Evolutionary conservation across 2,113 vertebrate species (phyloP).

Genomic region (Fulmarus glacialis): DNA sequence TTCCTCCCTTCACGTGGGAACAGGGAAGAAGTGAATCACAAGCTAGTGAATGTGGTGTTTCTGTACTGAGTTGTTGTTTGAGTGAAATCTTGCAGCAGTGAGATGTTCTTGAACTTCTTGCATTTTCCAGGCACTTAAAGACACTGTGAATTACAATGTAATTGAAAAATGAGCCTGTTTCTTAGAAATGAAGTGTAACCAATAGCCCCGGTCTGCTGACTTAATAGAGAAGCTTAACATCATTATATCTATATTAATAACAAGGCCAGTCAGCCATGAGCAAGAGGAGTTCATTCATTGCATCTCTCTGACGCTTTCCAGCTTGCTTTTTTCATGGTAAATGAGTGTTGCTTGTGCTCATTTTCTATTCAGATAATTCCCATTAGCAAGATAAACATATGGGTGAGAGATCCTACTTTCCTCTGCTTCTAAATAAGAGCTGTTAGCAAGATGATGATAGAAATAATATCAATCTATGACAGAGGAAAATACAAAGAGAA

Average conservation of each 20-base stretch:
- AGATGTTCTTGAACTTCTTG: not conserved
- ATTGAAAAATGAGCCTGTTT: slow-evolving; percentile 62
- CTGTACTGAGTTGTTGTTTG: not conserved
- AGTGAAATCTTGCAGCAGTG: not conserved
- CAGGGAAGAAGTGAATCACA: not conserved
- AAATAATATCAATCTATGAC: not conserved
- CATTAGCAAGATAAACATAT: not conserved
- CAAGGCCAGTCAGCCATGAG: slow-evolving; percentile 14
- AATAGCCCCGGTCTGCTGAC: slow-evolving; percentile 43
- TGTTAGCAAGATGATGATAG: not conserved
- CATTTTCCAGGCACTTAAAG: slow-evolving; percentile 42
- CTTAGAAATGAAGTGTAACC: slow-evolving; percentile 55
- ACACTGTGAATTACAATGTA: slow-evolving; percentile 10
- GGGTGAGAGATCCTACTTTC: slow-evolving; percentile 1
- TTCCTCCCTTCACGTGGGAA: not conserved
- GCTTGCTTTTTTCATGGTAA: slow-evolving; percentile 40
- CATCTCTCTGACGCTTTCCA: slow-evolving; percentile 42
- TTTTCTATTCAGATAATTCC: slow-evolving; percentile 58
- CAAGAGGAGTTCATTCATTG: slow-evolving; percentile 32
- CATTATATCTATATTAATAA: slow-evolving; percentile 63
- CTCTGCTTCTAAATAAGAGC: not conserved
- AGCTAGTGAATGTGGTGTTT: not conserved
- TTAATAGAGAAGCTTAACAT: slow-evolving; percentile 65
- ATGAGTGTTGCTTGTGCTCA: slow-evolving; percentile 35
- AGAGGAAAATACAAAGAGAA: not conserved